Evolutionary conservation across 2,113 vertebrate genomes (phyloP), one percentile per base, ranked within the genome.

Genomic region (Carlito syrichta): DNA sequence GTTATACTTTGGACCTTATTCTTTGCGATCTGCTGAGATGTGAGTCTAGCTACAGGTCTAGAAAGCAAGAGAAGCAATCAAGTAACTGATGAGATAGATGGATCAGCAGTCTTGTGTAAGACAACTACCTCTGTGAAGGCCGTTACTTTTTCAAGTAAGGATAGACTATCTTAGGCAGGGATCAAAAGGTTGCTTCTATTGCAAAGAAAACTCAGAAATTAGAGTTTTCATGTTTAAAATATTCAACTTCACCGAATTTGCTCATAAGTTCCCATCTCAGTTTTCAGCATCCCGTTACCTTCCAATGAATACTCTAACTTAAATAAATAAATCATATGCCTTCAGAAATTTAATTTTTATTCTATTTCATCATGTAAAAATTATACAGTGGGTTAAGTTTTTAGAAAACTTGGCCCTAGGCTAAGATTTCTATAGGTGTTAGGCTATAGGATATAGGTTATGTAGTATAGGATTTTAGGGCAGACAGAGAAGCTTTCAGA

Each of bases 1-100:
- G 32, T 87, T 14, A 45, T 14, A 17, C 40, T 77, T 96, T 54
- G 71, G 90, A 50, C 78, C 32, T 89, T 30, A 81, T 77, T 84
- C 52, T 77, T 50, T 73, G 13, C 8, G n/a, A 50, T 3, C 35
- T 43, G 8, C 11, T 91, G 58, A 54, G 50, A 27, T 27, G 2
- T 71, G n/a, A 43, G 12, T 85, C 52, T 84, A 23, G 38, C 62
- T 88, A 69, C 0, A 45, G 9, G 3, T 87, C 14, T 30, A 73
- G 60, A 95, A 68, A 22, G 1, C 32, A 62, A 81, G 32, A 81
- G 38, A 85, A 22, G 14, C n/a, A n/a, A n/a, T n/a, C n/a, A n/a
- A n/a, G n/a, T n/a, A n/a, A n/a, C n/a, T 23, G 8, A 3, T 16
- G 0, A 22, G 8, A 7, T 58, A 40, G 25, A 9, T 48, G 13